Percentiles rank a stretch among this genome's conserved stretches.
Conservation (phyloP, 2,888 invertebrate species). For the Oeneis ivallda region DNA sequence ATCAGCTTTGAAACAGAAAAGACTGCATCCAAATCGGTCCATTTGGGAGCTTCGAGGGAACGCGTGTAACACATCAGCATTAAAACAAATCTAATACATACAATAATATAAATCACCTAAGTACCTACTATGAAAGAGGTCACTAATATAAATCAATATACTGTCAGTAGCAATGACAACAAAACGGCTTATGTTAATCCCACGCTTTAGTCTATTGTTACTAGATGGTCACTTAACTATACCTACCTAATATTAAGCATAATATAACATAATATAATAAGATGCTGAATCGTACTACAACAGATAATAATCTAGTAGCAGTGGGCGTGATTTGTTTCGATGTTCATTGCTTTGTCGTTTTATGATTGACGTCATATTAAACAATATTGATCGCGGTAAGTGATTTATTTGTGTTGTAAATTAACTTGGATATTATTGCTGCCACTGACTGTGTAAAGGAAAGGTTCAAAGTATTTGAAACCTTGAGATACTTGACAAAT, state of each 20-base stretch:
- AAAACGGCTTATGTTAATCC: slow-evolving; percentile 29
- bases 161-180: slow-evolving; percentile 29
- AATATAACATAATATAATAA: not conserved
- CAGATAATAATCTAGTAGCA: slow-evolving; percentile 9
- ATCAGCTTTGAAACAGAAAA: too few species aligned
- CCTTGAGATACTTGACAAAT: too few species aligned
- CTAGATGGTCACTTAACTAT: slow-evolving; percentile 35
- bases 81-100: too few species aligned
- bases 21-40: too few species aligned
- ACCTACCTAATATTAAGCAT: not conserved
- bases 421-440: not conserved
- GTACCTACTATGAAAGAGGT: not conserved
- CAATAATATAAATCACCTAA: not conserved
- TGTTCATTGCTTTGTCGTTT: slow-evolving; percentile 28
- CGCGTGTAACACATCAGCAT: too few species aligned
- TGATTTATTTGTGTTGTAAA: slow-evolving; percentile 20
- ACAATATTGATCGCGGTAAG: slow-evolving; percentile 15
- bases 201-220: slow-evolving; percentile 30
- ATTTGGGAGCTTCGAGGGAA: too few species aligned
- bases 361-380: slow-evolving; percentile 20
- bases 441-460: not conserved
- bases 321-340: slow-evolving; percentile 36
- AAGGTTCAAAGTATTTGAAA: not conserved
- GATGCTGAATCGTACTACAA: not conserved
- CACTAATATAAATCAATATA: slow-evolving; percentile 28